These are phyloP conservation scores for Lepus timidus DNA, from an alignment of 2,113 vertebrate genomes.

Conservation along the genomic window DNA sequence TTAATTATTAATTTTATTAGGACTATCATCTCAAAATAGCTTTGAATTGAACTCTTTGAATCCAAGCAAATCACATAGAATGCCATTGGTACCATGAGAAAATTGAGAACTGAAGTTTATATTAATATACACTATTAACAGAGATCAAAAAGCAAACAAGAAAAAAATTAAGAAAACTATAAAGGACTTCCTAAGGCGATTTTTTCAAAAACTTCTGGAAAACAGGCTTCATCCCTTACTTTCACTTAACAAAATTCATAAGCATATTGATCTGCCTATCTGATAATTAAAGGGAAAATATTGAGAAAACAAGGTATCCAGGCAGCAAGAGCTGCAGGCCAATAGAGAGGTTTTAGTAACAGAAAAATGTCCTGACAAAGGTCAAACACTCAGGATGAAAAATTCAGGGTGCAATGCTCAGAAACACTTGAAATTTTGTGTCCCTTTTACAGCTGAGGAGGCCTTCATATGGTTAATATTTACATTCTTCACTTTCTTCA, in stretches of 20 bases:
- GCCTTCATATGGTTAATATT: not conserved
- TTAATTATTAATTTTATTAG: not conserved
- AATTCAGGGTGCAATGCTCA: not conserved
- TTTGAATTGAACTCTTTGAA: not conserved
- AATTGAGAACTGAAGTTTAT: conserved; percentile 29
- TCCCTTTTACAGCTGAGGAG: conserved; percentile 10
- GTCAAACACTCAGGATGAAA: not conserved
- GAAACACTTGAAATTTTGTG: not conserved
- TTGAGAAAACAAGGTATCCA: not conserved
- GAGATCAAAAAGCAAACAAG: conserved; percentile 22
- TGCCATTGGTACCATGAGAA: not conserved
- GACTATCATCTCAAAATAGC: conserved; percentile 17
- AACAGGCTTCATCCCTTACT: not conserved
- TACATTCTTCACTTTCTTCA: conserved; percentile 38
- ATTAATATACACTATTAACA: not conserved
- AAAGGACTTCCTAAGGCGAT: not conserved
- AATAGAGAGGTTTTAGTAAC: not conserved
- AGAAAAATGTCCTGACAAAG: not conserved
- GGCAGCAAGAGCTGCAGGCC: not conserved
- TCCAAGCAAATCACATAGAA: not conserved
- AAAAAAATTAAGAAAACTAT: not conserved
- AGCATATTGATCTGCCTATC: not conserved
- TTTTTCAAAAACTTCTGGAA: not conserved
- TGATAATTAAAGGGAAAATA: conserved; percentile 4
- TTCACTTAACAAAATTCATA: not conserved